phyloP scores from a whole-genome alignment of 2,888 invertebrate species.

The Stenchaetothrips biformis region DNA sequence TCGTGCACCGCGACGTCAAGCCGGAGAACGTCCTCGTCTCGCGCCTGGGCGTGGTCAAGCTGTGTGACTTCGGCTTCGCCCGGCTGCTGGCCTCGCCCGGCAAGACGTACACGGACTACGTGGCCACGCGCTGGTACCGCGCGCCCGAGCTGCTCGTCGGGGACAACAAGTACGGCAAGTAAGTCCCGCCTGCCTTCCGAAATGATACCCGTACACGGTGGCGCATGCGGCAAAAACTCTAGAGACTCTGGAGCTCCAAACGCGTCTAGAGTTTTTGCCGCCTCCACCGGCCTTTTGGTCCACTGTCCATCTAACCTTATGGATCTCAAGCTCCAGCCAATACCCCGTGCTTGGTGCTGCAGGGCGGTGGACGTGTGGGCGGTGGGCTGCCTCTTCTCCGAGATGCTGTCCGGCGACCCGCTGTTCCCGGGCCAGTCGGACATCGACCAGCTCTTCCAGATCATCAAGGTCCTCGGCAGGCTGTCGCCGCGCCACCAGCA shows the following conservation, averaged over 20 bases:
- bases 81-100: conserved; percentile 62
- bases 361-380: conserved; percentile 84
- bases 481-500: conserved; percentile 49
- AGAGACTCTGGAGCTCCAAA: too few relatives aligned
- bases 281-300: too few relatives aligned
- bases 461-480: conserved; percentile 71
- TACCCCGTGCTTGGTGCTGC: conserved; percentile 39
- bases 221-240: too few relatives aligned
- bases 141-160: conserved; percentile 82
- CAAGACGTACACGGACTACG: conserved; percentile 83
- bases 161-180: conserved; percentile 61
- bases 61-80: conserved; percentile 90
- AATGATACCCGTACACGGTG: too few relatives aligned
- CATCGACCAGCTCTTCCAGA: conserved; percentile 79
- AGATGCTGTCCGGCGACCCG: conserved; percentile 82
- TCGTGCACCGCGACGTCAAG: conserved; percentile 84
- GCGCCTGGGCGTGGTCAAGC: conserved; percentile 71
- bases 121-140: conserved; percentile 85
- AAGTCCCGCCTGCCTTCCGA: too few relatives aligned
- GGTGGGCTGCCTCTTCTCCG: conserved; percentile 74
- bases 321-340: too few relatives aligned
- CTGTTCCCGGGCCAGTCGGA: conserved; percentile 86
- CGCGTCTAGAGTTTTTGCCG: too few relatives aligned
- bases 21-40: conserved; percentile 85
- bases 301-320: too few relatives aligned